Evolutionary conservation across 2,113 vertebrate genomes (phyloP).

Genomic region (Grammomys dolichurus): DNA sequence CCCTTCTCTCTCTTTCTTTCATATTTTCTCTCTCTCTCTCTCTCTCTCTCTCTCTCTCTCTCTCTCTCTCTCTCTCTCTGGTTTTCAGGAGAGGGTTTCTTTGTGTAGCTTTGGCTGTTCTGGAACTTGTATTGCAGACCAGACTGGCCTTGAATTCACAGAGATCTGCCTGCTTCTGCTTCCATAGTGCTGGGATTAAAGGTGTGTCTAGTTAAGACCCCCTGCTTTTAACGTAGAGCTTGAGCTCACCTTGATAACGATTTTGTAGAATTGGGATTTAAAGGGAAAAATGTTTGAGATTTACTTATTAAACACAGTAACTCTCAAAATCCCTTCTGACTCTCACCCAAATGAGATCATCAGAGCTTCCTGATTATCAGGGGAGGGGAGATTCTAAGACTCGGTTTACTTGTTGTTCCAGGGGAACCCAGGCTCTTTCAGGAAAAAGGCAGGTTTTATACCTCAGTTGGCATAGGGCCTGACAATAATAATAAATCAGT

Average conservation of each 20-base stretch:
- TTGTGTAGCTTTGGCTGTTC: not conserved
- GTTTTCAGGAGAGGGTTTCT: not conserved
- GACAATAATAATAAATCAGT: not conserved
- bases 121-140: not conserved
- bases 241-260: constrained; percentile 21
- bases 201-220: not conserved
- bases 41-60: not conserved
- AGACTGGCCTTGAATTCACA: not conserved
- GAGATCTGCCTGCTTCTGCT: not conserved
- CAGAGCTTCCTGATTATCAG: not conserved
- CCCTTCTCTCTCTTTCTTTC: not conserved
- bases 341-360: not conserved
- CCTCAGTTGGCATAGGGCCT: not conserved
- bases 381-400: not conserved
- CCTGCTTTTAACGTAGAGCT: not conserved
- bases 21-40: rapidly evolving
- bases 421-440: not conserved
- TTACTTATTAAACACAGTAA: not conserved
- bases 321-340: constrained; percentile 32
- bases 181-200: not conserved
- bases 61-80: not conserved
- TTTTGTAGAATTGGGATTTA: constrained; percentile 47
- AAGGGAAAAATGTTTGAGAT: not conserved
- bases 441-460: not conserved
- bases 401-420: constrained; percentile 25